Evolutionary conservation across 2,888 invertebrate species (phyloP).

Genomic region (Nysson spinosus): DNA sequence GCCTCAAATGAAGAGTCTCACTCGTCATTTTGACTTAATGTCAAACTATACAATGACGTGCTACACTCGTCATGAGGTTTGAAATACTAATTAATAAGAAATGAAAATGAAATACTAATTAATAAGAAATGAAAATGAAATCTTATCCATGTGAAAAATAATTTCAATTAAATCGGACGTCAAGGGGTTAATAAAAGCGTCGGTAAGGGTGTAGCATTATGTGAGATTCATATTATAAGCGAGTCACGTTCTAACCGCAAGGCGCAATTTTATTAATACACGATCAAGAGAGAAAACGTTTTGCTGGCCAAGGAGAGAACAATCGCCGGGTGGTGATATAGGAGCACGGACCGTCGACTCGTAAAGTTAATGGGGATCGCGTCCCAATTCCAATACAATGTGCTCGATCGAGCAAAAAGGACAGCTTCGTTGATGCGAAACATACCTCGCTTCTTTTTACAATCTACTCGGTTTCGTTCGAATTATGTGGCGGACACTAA

Average conservation of each 20-base stretch:
- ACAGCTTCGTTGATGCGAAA: slow-evolving; percentile 38
- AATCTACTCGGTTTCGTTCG: background rate
- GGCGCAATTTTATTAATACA: slow-evolving; percentile 26
- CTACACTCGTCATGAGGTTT: no score
- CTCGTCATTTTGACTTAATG: no score
- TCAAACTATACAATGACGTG: no score
- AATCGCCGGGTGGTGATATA: slow-evolving; percentile 32
- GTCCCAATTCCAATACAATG: slow-evolving; percentile 49
- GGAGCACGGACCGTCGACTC: slow-evolving; percentile 34
- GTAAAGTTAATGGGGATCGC: slow-evolving; percentile 46
- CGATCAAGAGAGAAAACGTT: slow-evolving; percentile 36
- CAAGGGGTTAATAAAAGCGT: no score
- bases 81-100: no score
- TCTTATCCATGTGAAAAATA: no score
- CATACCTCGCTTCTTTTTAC: slow-evolving; percentile 22
- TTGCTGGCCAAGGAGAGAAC: slow-evolving; percentile 39
- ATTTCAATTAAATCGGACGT: no score
- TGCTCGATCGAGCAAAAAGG: slow-evolving; percentile 44
- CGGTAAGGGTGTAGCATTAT: no score
- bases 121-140: no score
- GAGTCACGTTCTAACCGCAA: slow-evolving; percentile 21
- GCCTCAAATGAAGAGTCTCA: no score
- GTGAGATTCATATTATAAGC: slow-evolving; percentile 15
- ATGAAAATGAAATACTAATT: no score
- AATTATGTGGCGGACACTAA: background rate